phyloP scores from a whole-genome alignment of 2,888 invertebrate genomes.

The Hololepta plana region DNA sequence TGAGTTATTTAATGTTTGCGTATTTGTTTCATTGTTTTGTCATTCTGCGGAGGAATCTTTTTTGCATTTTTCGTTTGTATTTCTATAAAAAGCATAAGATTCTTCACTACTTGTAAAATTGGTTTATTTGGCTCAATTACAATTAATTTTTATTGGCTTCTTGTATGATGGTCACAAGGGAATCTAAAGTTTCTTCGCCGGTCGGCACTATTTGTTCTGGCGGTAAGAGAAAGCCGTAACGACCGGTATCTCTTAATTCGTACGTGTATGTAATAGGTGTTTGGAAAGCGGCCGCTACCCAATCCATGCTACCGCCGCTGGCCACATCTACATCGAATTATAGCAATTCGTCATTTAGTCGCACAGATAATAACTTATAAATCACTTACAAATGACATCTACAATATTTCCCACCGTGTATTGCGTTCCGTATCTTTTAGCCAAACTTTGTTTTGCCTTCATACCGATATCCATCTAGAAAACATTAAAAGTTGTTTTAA shows the following conservation, averaged over 20 bases:
- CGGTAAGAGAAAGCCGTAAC: constrained; percentile 50
- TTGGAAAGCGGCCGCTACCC: constrained; percentile 48
- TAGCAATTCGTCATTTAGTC: neutral
- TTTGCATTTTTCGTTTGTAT: no score
- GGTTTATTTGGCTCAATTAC: no score
- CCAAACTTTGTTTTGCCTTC: constrained; percentile 15
- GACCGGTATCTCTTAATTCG: constrained; percentile 49
- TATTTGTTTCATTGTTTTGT: no score
- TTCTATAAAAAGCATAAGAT: no score
- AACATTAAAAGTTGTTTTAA: neutral
- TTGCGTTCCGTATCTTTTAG: constrained; percentile 22
- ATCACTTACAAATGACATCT: constrained; percentile 28
- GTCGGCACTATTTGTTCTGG: constrained; percentile 37
- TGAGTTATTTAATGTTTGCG: no score
- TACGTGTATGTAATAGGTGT: constrained; percentile 49
- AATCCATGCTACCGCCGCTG: constrained; percentile 48
- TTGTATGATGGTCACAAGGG: constrained; percentile 2
- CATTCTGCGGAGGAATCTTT: no score
- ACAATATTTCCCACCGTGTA: constrained; percentile 27
- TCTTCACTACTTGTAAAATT: no score
- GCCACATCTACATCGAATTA: constrained; percentile 31
- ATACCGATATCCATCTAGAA: constrained; percentile 6
- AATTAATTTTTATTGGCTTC: no score
- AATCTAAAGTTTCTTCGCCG: constrained; percentile 8
- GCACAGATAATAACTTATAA: constrained; percentile 1